These are phyloP conservation scores for Girardia tigrina DNA, from an alignment of 2,888 invertebrate species.

Conservation along the genomic window DNA sequence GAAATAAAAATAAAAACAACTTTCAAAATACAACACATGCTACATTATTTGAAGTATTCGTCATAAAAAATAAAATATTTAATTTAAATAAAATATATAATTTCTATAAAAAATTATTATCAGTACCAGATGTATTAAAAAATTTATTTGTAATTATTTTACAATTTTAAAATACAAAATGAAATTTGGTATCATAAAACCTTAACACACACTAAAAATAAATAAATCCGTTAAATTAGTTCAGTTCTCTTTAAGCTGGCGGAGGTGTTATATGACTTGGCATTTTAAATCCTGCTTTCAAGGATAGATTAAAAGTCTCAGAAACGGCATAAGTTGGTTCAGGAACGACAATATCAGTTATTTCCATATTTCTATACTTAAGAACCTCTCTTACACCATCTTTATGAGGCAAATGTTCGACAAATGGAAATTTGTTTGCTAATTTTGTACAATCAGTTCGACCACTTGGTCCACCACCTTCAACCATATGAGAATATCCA, in stretches of 20 bases:
- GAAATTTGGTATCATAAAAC: no score
- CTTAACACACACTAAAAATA: no score
- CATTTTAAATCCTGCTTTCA: background rate
- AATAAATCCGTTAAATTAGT: no score
- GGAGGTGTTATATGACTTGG: conserved; percentile 26
- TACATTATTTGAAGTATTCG: no score
- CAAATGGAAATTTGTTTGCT: conserved; percentile 32
- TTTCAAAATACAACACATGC: no score
- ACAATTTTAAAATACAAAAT: no score
- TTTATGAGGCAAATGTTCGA: conserved; percentile 17
- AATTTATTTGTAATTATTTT: no score
- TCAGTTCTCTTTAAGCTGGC: background rate
- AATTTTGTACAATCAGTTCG: conserved; percentile 12
- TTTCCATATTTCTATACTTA: background rate
- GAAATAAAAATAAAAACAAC: no score
- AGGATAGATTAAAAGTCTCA: conserved; percentile 8
- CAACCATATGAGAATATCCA: conserved; percentile 38
- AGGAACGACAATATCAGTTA: conserved; percentile 29
- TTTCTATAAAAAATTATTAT: no score
- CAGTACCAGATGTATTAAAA: no score
- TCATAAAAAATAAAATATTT: no score
- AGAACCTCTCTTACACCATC: conserved; percentile 28
- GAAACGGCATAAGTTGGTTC: conserved; percentile 32
- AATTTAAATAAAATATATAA: no score
- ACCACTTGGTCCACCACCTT: conserved; percentile 34